phyloP scores from a whole-genome alignment of 2,888 invertebrate genomes.

The Watsonalla cultraria region DNA sequence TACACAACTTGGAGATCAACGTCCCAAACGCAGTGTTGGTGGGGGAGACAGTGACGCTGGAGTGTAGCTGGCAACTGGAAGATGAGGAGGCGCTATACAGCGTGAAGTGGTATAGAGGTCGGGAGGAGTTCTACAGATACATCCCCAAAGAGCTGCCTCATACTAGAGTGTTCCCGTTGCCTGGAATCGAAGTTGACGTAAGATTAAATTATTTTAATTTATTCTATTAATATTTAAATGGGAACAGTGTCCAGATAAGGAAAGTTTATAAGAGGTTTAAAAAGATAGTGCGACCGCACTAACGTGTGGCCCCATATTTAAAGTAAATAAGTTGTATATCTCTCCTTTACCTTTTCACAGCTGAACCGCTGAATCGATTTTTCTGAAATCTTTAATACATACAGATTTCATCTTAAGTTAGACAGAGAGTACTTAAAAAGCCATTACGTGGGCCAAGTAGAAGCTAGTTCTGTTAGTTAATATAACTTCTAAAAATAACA shows the following conservation, averaged over 20 bases:
- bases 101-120: constrained; percentile 89
- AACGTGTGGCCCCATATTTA: no score
- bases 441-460: no score
- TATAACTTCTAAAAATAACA: no score
- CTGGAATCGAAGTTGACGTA: constrained; percentile 86
- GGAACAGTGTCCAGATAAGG: neutral
- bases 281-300: no score
- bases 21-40: constrained; percentile 85
- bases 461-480: no score
- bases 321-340: no score
- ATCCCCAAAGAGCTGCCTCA: constrained; percentile 88
- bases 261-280: no score
- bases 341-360: no score
- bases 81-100: constrained; percentile 85
- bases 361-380: no score
- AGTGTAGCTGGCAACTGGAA: constrained; percentile 87
- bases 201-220: constrained; percentile 51
- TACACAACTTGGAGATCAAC: constrained; percentile 84
- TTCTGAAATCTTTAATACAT: no score
- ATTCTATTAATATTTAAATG: neutral
- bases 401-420: no score
- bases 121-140: constrained; percentile 87
- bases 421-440: no score
- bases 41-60: constrained; percentile 85
- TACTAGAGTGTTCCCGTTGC: constrained; percentile 84